phyloP scores from a whole-genome alignment of 1,140 invertebrate genomes.

The Thalassaphorura encarpata region DNA sequence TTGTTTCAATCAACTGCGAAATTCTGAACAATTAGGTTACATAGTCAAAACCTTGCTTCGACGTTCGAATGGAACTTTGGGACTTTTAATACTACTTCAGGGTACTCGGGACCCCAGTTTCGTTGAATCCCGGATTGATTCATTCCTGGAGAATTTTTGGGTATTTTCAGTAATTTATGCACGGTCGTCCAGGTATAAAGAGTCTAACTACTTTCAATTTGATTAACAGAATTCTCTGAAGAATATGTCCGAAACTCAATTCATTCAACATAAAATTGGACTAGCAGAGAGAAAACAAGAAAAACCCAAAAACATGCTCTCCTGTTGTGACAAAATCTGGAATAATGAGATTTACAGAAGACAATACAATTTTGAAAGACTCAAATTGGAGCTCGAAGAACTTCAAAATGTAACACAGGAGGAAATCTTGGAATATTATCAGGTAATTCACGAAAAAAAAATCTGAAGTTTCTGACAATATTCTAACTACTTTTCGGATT shows the following conservation, averaged over 20 bases:
- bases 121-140: slow-evolving; percentile 76
- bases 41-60: slow-evolving; percentile 82
- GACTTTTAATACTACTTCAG: slow-evolving; percentile 78
- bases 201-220: too few species aligned
- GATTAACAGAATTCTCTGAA: slow-evolving; percentile 52
- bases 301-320: slow-evolving; percentile 74
- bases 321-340: slow-evolving; percentile 64
- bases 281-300: slow-evolving; percentile 71
- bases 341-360: too few species aligned
- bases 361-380: too few species aligned
- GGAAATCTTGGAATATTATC: slow-evolving; percentile 71
- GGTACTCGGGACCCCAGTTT: slow-evolving; percentile 71
- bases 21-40: too few species aligned
- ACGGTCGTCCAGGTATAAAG: too few species aligned
- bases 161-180: too few species aligned
- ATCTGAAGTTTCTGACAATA: too few species aligned
- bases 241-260: slow-evolving; percentile 70
- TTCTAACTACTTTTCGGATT: too few species aligned
- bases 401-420: slow-evolving; percentile 66
- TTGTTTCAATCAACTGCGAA: too few species aligned
- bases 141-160: slow-evolving; percentile 66
- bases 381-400: slow-evolving; percentile 69
- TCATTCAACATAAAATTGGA: slow-evolving; percentile 68
- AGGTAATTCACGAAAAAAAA: too few species aligned
- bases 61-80: slow-evolving; percentile 69